Base-by-base conservation (phyloP, 2,888 invertebrate species). In the Erpobdella octoculata region DNA sequence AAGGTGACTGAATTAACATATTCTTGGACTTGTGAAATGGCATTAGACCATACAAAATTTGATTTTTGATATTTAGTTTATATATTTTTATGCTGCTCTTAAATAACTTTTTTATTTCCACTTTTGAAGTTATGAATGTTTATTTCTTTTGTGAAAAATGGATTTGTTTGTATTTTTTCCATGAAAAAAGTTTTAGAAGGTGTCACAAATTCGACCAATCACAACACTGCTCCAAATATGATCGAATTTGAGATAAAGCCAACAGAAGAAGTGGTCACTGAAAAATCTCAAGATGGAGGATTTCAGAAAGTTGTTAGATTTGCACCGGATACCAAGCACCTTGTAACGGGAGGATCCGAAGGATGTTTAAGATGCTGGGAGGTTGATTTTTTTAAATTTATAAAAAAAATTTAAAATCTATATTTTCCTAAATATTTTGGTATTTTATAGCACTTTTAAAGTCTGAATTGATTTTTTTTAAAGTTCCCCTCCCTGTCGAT, bases 291-390 rank as follows among this genome's bases (percentile, higher is more conserved):
- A 41, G 86, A 87, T 15, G 90, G 93, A 1, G 90, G 93, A 2
- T 85, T 93, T 75, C 93, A 93, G 82, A 88, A 93, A 81, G 90
- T 92, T 72, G 92, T 93, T 18, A 86, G 89, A 70, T 88, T 92
- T 77, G 90, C 90, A 78, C 87, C 87, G 58, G 88, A 88, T 80
- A 89, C 90, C 9, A 89, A 88, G 78, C 81, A 91, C 35, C 89
- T 96, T 88, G 91, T 90, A 0, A 94, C 94, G 0, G 95, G 93
- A 61, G 94, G 95, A 36, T 89, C 90, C 0, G 95, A 96, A 84
- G 91, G 93, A 3, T 87, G 88, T 79, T 85, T 96, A 38, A 86
- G 93, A 71, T 84, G 95, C 12, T 96, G 95, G 95, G 87, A 88
- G 78, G 83, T 83, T 74, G n/a, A 53, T 21, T 48, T 5, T 48